These are phyloP conservation scores for Lordiphosa stackelbergi DNA, from an alignment of 1,140 invertebrate species.

Conservation along the genomic window DNA sequence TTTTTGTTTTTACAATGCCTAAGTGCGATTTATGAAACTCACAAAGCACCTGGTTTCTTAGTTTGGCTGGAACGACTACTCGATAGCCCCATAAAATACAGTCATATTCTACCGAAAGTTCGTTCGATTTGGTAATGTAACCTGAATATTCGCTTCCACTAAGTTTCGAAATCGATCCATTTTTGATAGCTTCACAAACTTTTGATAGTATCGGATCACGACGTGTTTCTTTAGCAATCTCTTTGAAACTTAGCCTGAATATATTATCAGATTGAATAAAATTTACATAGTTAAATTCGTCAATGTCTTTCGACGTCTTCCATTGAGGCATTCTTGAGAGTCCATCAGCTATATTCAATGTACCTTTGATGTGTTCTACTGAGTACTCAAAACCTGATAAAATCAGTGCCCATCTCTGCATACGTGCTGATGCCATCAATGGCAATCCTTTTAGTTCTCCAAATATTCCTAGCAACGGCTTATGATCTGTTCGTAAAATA, in stretches of 20 bases:
- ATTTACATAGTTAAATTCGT: not conserved
- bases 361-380: conserved; percentile 6
- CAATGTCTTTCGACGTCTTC: not conserved
- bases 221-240: conserved; percentile 5
- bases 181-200: conserved; percentile 4
- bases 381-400: not conserved
- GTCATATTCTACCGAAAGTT: conserved; percentile 29
- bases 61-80: conserved; percentile 43
- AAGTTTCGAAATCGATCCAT: conserved; percentile 5
- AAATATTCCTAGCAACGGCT: conserved; percentile 9
- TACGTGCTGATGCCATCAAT: conserved; percentile 9
- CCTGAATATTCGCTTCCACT: conserved; percentile 14
- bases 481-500: conserved; percentile 9
- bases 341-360: not conserved
- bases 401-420: conserved; percentile 14
- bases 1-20: conserved; percentile 11
- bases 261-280: not conserved
- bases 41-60: conserved; percentile 28
- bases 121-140: conserved; percentile 9
- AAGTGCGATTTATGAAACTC: conserved; percentile 59
- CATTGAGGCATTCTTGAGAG: conserved; percentile 4
- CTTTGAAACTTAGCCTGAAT: conserved; percentile 1
- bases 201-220: not conserved
- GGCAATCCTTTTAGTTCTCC: conserved; percentile 17
- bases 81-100: conserved; percentile 48